phyloP scores from a whole-genome alignment of 2,888 invertebrate genomes.

The Frankliniella fusca region DNA sequence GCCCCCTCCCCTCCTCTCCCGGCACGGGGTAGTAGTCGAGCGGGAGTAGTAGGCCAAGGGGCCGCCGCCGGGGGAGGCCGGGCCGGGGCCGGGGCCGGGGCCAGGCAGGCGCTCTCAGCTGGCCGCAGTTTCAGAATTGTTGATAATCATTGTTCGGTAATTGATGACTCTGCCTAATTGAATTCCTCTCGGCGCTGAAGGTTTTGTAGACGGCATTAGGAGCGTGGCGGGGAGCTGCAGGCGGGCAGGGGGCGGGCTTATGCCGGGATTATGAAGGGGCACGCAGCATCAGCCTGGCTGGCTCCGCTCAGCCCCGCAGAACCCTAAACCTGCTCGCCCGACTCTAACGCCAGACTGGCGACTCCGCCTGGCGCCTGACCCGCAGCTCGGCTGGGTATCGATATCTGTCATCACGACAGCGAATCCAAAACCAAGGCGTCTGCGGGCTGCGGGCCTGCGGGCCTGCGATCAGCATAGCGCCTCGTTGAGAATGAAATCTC shows the following conservation, averaged over 20 bases:
- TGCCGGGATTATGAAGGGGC: not conserved
- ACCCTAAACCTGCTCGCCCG: too few species aligned
- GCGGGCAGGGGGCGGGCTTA: not conserved
- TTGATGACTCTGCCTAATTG: conserved; percentile 11
- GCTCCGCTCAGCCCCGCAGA: too few species aligned
- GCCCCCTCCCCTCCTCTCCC: too few species aligned
- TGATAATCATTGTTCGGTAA: conserved; percentile 21
- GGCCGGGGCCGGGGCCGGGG: not conserved
- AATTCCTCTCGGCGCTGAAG: not conserved
- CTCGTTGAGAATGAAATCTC: too few species aligned
- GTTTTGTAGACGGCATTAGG: not conserved
- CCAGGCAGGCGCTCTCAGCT: not conserved
- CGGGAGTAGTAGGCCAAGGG: not conserved
- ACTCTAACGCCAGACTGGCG: too few species aligned
- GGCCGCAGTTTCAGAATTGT: conserved; percentile 1
- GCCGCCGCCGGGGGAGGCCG: not conserved
- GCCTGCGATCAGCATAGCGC: too few species aligned
- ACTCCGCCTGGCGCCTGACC: too few species aligned
- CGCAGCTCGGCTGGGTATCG: too few species aligned
- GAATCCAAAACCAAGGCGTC: too few species aligned
- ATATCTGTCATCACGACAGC: too few species aligned
- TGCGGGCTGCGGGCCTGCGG: too few species aligned
- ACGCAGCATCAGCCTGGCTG: not conserved
- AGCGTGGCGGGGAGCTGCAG: not conserved
- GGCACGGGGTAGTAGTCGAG: not conserved